Conservation (phyloP, 2,888 invertebrate genomes). For the Drosophila aldrichi region DNA sequence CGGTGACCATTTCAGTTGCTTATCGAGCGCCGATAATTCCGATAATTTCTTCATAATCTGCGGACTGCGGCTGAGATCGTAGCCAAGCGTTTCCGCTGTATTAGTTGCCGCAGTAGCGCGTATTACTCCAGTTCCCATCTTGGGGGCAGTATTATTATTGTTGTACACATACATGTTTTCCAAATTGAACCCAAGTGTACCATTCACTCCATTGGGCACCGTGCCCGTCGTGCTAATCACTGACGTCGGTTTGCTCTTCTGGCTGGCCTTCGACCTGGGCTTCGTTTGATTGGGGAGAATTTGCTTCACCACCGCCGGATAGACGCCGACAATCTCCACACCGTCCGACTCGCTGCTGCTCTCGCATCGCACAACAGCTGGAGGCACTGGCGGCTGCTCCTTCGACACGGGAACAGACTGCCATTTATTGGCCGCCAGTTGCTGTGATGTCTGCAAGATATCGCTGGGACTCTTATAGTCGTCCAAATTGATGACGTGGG, state of each 20-base stretch:
- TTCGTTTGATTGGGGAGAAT: slow-evolving; percentile 11
- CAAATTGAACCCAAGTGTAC: slow-evolving; percentile 38
- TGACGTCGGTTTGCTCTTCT: slow-evolving; percentile 43
- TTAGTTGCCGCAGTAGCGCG: slow-evolving; percentile 18
- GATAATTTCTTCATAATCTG: slow-evolving; percentile 54
- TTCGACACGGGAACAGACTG: slow-evolving; percentile 11
- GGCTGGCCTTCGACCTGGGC: slow-evolving; percentile 46
- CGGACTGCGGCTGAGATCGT: slow-evolving; percentile 48
- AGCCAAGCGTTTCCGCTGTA: slow-evolving; percentile 11
- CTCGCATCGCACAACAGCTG: slow-evolving; percentile 57
- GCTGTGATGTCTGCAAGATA: slow-evolving; percentile 83
- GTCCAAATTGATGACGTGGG: slow-evolving; percentile 84
- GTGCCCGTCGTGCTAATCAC: slow-evolving; percentile 33
- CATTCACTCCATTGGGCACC: slow-evolving; percentile 39
- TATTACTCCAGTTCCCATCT: slow-evolving; percentile 29
- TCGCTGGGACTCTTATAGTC: slow-evolving; percentile 83
- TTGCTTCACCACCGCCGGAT: slow-evolving; percentile 64
- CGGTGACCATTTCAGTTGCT: slow-evolving; percentile 49
- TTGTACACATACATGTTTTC: slow-evolving; percentile 57
- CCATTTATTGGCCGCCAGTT: slow-evolving; percentile 68
- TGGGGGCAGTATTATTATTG: slow-evolving; percentile 36
- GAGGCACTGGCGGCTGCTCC: slow-evolving; percentile 19
- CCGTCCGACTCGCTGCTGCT: slow-evolving; percentile 85
- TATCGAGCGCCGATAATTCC: slow-evolving; percentile 54
- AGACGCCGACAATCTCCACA: slow-evolving; percentile 84